Evolutionary conservation across 2,797 vertebrate genomes (phyloP).

Genomic region (Kryptolebias ocellatus): DNA sequence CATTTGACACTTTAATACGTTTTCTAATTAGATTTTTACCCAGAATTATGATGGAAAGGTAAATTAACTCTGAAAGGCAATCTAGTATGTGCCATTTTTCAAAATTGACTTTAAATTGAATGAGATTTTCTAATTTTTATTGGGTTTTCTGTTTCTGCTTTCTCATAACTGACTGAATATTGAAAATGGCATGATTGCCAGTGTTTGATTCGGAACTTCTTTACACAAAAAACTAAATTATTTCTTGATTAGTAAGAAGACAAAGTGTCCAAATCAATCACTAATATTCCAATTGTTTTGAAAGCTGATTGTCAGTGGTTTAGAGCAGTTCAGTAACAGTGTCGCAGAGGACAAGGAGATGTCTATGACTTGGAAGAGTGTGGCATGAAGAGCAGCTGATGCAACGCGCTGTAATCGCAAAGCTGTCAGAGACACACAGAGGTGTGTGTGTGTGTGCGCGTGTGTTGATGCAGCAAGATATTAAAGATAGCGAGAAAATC

Average conservation of each 20-base stretch:
- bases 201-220: not conserved
- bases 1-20: too few relatives aligned
- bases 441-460: conserved; percentile 16
- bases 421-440: conserved; percentile 48
- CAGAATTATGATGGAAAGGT: not conserved
- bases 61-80: not conserved
- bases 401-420: conserved; percentile 61
- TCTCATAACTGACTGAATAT: conserved; percentile 11
- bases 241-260: too few relatives aligned
- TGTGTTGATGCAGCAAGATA: conserved; percentile 44
- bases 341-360: conserved; percentile 19
- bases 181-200: conserved; percentile 8
- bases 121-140: not conserved
- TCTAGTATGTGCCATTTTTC: not conserved
- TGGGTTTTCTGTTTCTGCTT: conserved; percentile 1
- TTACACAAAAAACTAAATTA: too few relatives aligned
- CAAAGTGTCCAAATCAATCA: conserved; percentile 11
- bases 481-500: conserved; percentile 45
- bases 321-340: not conserved
- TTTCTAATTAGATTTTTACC: not conserved
- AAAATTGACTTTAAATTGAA: not conserved
- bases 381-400: conserved; percentile 60
- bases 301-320: conserved; percentile 16
- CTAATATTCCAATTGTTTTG: conserved; percentile 29
- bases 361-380: conserved; percentile 41